Conservation (phyloP, 2,113 vertebrate genomes). For the Nothoprocta perdicaria region DNA sequence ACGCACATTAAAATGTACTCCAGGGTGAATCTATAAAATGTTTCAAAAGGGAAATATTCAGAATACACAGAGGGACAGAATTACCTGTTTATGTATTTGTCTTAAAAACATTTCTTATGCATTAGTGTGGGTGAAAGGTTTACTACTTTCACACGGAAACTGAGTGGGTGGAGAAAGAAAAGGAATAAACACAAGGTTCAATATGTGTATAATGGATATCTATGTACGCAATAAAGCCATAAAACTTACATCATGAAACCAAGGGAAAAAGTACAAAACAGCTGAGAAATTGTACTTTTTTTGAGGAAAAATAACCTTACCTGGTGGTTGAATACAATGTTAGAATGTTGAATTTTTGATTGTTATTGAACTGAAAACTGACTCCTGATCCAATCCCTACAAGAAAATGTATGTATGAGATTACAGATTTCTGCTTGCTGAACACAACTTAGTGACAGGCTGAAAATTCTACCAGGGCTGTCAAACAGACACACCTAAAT, state of each 20-base stretch:
- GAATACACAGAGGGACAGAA: neutral
- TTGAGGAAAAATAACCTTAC: conserved; percentile 65
- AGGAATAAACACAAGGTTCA: too few species aligned
- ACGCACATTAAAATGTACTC: neutral
- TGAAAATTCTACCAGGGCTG: neutral
- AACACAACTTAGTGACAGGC: neutral
- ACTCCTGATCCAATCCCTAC: conserved; percentile 88
- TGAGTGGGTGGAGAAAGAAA: neutral
- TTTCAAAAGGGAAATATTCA: neutral
- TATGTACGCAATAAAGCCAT: neutral
- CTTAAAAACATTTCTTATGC: accelerated
- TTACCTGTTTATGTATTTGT: neutral
- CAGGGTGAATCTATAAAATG: neutral
- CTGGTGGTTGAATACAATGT: conserved; percentile 85
- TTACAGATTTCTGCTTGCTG: neutral
- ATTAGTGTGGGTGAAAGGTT: neutral
- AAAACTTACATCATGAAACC: neutral
- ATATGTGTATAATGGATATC: neutral
- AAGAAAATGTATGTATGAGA: neutral
- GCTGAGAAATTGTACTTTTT: neutral
- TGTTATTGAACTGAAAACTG: conserved; percentile 80
- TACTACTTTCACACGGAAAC: neutral
- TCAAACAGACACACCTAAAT: neutral
- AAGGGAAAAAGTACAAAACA: neutral
- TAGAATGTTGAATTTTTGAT: conserved; percentile 84